Base-by-base conservation (phyloP, 2,113 vertebrate species). In the Microtus oregoni region DNA sequence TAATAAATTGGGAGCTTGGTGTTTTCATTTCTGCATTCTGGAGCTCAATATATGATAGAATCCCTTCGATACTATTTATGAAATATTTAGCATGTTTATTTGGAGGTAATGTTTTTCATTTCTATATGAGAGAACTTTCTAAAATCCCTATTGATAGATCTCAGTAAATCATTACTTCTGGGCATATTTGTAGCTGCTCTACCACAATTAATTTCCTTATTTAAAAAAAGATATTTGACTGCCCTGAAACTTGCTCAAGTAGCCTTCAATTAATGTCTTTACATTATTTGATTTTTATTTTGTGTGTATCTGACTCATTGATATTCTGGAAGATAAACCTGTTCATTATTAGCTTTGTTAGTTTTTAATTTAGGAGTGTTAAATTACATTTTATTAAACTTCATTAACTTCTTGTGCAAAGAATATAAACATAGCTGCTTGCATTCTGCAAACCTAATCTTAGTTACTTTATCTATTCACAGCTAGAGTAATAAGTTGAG, bases 371-470 rank as follows among this genome's bases (percentile, higher is more conserved):
- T 97, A 93, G 68, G 88, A 90, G 79, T 35, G n/a, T 92, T 90
- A 94, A 93, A 94, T 96, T 93, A 86, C 72, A 94, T 97, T 97
- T 92, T 96, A 96, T 97, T 96, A 97, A 97, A 98, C 88, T 92
- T 95, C 90, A 86, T 94, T 96, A 94, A 90, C 78, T 95, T 97
- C 52, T 89, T 72, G 47, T 88, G 88, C 44, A 81, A 97, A 77
- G 67, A 55, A 89, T 85, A 78, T 94, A 85, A 96, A 82, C 22
- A 22, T 41, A 94, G 68, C 38, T 79, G 77, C 14, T 41, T 91
- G 67, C 19, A 35, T 88, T 92, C 87, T 88, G 61, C 67, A 95
- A 88, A 85, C 26, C 92, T 86, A 32, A 7, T 94, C 91, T 77
- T 63, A 63, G 89, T 91, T 70, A 78, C 41, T 96, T 94, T 67